These are phyloP conservation scores for Siphamia tubifer DNA, from an alignment of 2,113 vertebrate species.

Conservation along the genomic window DNA sequence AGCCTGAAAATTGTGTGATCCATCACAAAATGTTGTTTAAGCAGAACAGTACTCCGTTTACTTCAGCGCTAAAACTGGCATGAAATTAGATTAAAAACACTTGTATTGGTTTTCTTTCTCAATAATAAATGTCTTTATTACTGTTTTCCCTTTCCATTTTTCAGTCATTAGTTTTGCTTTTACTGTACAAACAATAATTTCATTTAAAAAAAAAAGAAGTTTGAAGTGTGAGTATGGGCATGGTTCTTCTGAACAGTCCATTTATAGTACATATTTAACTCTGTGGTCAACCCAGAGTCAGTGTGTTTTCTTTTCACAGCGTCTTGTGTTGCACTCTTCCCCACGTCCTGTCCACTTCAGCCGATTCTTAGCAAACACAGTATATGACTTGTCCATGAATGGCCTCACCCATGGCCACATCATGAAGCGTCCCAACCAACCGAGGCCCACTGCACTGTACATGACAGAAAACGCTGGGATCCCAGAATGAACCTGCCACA, in stretches of 20 bases:
- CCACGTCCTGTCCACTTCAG: constrained; percentile 72
- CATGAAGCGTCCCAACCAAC: constrained; percentile 64
- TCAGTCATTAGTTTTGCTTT: too few species aligned
- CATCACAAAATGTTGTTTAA: too few species aligned
- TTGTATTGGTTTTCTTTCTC: too few species aligned
- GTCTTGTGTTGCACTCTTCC: constrained; percentile 48
- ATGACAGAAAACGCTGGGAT: constrained; percentile 71
- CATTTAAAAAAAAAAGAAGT: too few species aligned
- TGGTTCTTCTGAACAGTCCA: background rate
- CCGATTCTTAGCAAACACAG: constrained; percentile 69
- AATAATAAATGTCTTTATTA: too few species aligned
- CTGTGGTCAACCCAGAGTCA: background rate
- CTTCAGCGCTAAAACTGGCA: too few species aligned
- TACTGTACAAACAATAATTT: too few species aligned
- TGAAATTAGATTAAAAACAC: too few species aligned
- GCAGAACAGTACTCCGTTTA: too few species aligned
- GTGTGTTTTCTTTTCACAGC: constrained; percentile 58
- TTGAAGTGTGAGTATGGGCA: too few species aligned
- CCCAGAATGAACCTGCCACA: constrained; percentile 63
- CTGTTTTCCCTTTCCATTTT: too few species aligned
- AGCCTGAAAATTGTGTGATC: too few species aligned
- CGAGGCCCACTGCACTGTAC: constrained; percentile 68
- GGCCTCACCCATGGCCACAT: constrained; percentile 65
- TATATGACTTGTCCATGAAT: constrained; percentile 63
- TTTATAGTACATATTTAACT: background rate